Evolutionary conservation across 2,888 invertebrate species (phyloP).

Genomic region (Eurytoma adleriae): DNA sequence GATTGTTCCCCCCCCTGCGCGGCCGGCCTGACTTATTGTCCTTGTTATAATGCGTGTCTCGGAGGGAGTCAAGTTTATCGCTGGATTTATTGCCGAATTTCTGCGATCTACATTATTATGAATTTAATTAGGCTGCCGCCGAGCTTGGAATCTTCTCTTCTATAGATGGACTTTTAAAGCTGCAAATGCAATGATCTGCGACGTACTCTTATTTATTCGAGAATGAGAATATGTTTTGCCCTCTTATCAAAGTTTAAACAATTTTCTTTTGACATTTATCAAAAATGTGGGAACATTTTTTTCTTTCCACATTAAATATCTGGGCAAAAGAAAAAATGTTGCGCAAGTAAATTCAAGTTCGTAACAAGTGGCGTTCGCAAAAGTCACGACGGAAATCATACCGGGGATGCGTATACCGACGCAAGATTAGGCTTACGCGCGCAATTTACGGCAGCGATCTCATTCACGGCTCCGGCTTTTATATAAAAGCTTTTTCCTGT

Average conservation of each 20-base stretch:
- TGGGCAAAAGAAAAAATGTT: too few species aligned
- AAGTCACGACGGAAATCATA: constrained; percentile 17
- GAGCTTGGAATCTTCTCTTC: too few species aligned
- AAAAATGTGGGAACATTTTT: too few species aligned
- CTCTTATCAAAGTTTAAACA: too few species aligned
- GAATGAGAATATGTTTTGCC: too few species aligned
- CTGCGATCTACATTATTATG: constrained; percentile 26
- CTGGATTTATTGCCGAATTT: constrained; percentile 53
- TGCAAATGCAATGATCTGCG: too few species aligned
- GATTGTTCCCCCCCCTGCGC: constrained; percentile 41
- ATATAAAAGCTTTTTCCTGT: constrained; percentile 76
- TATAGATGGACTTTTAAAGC: too few species aligned
- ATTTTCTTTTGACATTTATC: too few species aligned
- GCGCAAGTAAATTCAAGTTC: too few species aligned
- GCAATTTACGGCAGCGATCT: constrained; percentile 74
- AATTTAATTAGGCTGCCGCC: constrained; percentile 36
- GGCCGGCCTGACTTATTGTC: constrained; percentile 47
- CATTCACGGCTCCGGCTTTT: constrained; percentile 72
- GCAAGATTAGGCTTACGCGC: constrained; percentile 73
- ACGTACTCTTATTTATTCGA: too few species aligned
- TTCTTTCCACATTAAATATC: too few species aligned
- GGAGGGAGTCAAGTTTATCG: constrained; percentile 4
- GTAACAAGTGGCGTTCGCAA: too few species aligned
- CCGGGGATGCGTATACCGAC: constrained; percentile 58
- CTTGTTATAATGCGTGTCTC: constrained; percentile 33